phyloP scores from a whole-genome alignment of 2,113 vertebrate genomes.

The Elephas maximus region DNA sequence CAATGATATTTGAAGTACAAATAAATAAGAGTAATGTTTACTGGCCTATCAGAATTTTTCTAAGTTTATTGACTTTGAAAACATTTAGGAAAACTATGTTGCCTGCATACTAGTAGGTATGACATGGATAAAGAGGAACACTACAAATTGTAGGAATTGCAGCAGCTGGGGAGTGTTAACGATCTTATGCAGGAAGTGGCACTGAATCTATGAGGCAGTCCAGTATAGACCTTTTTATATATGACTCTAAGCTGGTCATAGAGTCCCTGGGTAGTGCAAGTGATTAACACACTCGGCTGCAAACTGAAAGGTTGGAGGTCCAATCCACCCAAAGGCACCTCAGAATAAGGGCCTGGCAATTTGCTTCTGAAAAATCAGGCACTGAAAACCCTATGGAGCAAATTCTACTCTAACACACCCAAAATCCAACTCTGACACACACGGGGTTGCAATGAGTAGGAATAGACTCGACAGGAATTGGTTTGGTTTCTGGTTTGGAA shows the following conservation, averaged over 20 bases:
- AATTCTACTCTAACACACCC: too few relatives aligned
- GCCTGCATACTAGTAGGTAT: not conserved
- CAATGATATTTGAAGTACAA: not conserved
- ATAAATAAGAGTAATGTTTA: not conserved
- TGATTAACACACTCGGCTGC: too few relatives aligned
- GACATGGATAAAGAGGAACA: not conserved
- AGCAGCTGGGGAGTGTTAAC: not conserved
- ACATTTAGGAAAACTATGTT: not conserved
- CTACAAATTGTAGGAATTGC: rapidly evolving
- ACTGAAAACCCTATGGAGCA: too few relatives aligned
- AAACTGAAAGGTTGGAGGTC: too few relatives aligned
- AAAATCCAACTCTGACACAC: too few relatives aligned
- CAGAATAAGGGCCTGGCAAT: too few relatives aligned
- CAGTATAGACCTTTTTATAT: not conserved
- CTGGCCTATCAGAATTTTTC: not conserved
- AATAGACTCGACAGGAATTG: too few relatives aligned
- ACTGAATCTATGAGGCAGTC: not conserved
- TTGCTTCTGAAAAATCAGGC: too few relatives aligned
- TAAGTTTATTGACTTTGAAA: not conserved
- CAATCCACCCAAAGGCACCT: too few relatives aligned
- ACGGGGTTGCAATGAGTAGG: too few relatives aligned
- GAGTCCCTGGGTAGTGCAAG: too few relatives aligned
- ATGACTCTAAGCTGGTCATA: not conserved
- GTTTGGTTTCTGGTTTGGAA: not conserved
- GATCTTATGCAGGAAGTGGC: not conserved